phyloP scores from a whole-genome alignment of 2,888 invertebrate species.

The Tachystola acroxantha region DNA sequence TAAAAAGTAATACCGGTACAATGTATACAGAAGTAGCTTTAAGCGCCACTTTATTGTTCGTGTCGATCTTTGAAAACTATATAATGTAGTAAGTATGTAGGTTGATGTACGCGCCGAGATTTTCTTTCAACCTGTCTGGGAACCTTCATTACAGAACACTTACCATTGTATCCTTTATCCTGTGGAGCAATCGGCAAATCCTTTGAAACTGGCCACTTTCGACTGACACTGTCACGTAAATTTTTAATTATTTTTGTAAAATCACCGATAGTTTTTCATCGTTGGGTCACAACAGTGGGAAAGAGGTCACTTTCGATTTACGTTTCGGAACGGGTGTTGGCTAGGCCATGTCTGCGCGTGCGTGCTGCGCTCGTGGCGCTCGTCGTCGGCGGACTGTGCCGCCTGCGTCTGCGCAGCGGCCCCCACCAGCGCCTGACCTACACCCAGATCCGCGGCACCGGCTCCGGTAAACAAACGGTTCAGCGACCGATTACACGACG shows the following conservation, averaged over 20 bases:
- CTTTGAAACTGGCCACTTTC: constrained; percentile 51
- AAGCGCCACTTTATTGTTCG: constrained; percentile 35
- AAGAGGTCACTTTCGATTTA: constrained; percentile 53
- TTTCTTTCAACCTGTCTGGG: constrained; percentile 29
- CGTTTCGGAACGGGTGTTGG: constrained; percentile 33
- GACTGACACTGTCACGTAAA: constrained; percentile 52
- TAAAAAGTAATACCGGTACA: too few species aligned
- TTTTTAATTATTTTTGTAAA: constrained; percentile 20
- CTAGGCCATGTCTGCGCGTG: constrained; percentile 50
- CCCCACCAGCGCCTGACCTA: constrained; percentile 67
- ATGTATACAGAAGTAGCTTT: too few species aligned
- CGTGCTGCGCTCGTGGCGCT: constrained; percentile 50
- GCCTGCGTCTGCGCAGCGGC: constrained; percentile 28
- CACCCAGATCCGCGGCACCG: constrained; percentile 54
- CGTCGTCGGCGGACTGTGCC: constrained; percentile 51
- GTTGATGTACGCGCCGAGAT: constrained; percentile 47
- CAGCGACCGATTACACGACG: constrained; percentile 69
- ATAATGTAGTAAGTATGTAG: too few species aligned
- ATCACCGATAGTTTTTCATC: constrained; percentile 55
- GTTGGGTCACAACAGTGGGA: constrained; percentile 48
- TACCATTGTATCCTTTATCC: constrained; percentile 47
- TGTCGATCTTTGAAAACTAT: constrained; percentile 34
- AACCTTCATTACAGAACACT: constrained; percentile 23
- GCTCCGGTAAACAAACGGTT: constrained; percentile 74
- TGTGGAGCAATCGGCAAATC: constrained; percentile 36